phyloP scores from a whole-genome alignment of 1,140 invertebrate species.

The Epicauta chinensis region DNA sequence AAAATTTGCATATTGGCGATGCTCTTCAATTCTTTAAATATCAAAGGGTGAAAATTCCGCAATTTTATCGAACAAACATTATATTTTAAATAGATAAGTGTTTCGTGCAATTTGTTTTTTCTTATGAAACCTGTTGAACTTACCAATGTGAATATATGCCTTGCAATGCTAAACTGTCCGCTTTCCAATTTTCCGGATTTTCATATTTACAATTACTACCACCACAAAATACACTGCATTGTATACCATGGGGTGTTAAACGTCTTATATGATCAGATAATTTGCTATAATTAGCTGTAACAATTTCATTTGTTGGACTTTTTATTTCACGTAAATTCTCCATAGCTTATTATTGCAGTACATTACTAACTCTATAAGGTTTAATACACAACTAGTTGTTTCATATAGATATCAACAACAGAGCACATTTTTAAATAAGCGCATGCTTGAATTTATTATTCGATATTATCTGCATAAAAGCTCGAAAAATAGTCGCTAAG shows the following conservation, averaged over 20 bases:
- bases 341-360: constrained; percentile 1
- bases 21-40: too few species aligned
- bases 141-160: constrained; percentile 82
- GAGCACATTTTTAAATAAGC: constrained; percentile 21
- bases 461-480: constrained; percentile 23
- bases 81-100: neutral
- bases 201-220: constrained; percentile 79
- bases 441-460: constrained; percentile 27
- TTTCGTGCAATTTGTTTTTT: neutral
- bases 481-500: constrained; percentile 22
- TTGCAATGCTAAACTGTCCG: constrained; percentile 63
- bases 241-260: constrained; percentile 56
- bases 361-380: neutral
- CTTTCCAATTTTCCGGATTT: constrained; percentile 56
- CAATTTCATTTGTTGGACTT: constrained; percentile 21
- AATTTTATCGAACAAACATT: neutral
- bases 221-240: constrained; percentile 76
- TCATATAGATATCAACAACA: constrained; percentile 9
- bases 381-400: too few species aligned
- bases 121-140: constrained; percentile 31
- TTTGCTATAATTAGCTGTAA: constrained; percentile 39
- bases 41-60: too few species aligned
- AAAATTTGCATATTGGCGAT: too few species aligned
- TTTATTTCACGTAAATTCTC: constrained; percentile 17
- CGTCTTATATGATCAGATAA: constrained; percentile 42